phyloP scores from a whole-genome alignment of 2,797 vertebrate species.

The Cygnus olor region DNA sequence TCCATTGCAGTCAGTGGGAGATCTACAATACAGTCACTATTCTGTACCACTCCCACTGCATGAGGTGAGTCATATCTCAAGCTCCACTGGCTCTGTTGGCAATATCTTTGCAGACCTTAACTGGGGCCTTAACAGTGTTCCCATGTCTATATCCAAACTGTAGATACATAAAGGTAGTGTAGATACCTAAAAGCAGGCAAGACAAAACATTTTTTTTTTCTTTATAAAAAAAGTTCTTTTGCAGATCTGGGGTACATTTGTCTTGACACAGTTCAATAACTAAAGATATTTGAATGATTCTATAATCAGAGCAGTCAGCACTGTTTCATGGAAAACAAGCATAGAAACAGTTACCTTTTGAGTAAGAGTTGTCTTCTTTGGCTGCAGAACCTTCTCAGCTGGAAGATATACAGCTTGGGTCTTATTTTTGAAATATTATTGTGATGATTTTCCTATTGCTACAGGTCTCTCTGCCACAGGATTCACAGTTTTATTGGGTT shows the following conservation, averaged over 20 bases:
- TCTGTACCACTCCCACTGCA: not conserved
- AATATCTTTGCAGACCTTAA: not conserved
- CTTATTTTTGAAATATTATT: not conserved
- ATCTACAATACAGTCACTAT: not conserved
- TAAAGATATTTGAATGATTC: not conserved
- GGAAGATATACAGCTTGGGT: not conserved
- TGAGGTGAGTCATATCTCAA: not conserved
- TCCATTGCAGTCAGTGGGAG: not conserved
- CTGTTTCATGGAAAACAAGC: not conserved
- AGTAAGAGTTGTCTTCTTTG: not conserved
- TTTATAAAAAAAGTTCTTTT: not conserved
- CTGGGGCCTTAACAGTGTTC: accelerated
- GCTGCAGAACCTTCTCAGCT: not conserved
- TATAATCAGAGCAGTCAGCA: not conserved
- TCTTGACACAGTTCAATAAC: not conserved
- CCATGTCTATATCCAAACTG: not conserved
- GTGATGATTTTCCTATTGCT: not conserved
- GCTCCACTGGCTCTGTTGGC: not conserved
- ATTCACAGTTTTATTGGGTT: constrained; percentile 29
- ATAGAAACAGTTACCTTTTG: not conserved
- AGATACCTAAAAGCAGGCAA: not conserved
- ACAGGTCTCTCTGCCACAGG: not conserved
- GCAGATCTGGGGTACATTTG: not conserved
- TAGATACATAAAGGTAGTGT: not conserved
- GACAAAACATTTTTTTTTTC: not conserved